Evolutionary conservation across 2,888 invertebrate genomes (phyloP), one percentile per base, ranked within the genome.

Genomic region (Therioaphis trifolii): DNA sequence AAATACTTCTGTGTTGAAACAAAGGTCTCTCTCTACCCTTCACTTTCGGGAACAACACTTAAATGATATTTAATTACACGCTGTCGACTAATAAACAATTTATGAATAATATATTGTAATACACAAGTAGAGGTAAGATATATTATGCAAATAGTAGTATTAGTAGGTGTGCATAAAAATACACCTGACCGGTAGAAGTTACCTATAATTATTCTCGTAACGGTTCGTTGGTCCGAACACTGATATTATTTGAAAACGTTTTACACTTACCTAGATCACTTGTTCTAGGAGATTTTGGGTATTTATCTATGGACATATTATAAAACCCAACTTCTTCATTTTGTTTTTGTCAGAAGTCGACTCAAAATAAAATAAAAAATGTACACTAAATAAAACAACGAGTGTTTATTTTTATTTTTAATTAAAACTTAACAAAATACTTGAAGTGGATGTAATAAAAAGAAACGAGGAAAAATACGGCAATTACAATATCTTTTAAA

Each of bases 31-130:
- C 49, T 35, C 71, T 21, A 11, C 43, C 35, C 12, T 40, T 21
- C 18, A 66, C 35, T n/a, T 14, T 9, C 24, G 69, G 78, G 14
- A 43, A 79, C 68, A 79, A 40, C 40, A 77, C 66, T 79, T 79
- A 55, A 79, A 58, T 79, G 40, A 69, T 79, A 69, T 79, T 79
- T 79, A 79, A 69, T 79, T 55, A 69, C n/a, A 69, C n/a, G 69
- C 14, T 55, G 49, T 66, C 49, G 35, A 29, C 35, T 66, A 35
- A 52, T n/a, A 63, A 21, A 66, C 77, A 66, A 35, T 66, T 66
- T 49, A 66, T 77, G 49, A 66, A 61, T 75, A 21, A 21, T 69
- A 4, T 18, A 2, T 7, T 61, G 27, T 27, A 66, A 66, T 52
- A 24, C 35, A 66, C 15, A 15, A 29, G n/a, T 61, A n/a, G 55